These are phyloP conservation scores for Penaeus vannamei DNA, from an alignment of 1,140 invertebrate species.

Conservation along the genomic window DNA sequence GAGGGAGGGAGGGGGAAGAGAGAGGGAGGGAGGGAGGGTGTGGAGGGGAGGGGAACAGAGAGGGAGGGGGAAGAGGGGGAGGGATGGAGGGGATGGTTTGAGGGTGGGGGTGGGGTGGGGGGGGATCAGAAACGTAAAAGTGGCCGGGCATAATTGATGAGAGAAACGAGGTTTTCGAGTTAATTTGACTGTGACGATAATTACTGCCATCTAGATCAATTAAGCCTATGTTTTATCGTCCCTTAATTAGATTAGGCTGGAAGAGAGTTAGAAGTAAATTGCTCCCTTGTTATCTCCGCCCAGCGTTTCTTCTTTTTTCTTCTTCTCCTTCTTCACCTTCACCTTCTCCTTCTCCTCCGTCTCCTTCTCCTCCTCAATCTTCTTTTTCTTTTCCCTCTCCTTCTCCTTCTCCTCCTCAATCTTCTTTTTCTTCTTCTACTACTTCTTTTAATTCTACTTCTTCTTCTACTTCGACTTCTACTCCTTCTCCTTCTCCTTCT, in stretches of 20 bases:
- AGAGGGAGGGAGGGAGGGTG: too few relatives aligned
- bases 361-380: neutral
- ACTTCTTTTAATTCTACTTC: neutral
- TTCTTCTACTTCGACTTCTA: neutral
- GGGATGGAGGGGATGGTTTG: too few relatives aligned
- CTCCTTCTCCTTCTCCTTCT: neutral
- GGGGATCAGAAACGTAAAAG: slow-evolving; percentile 57
- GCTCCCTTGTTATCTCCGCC: slow-evolving; percentile 50
- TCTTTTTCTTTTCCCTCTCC: neutral
- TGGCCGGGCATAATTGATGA: slow-evolving; percentile 58
- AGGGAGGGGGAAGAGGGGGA: too few relatives aligned
- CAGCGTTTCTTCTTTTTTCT: slow-evolving; percentile 14
- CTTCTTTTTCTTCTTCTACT: neutral
- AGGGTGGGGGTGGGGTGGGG: neutral
- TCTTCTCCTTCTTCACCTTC: neutral
- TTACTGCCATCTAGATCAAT: slow-evolving; percentile 66
- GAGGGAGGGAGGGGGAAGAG: too few relatives aligned
- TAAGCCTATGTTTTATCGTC: slow-evolving; percentile 64
- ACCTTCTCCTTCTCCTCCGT: neutral
- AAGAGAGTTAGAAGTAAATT: slow-evolving; percentile 64
- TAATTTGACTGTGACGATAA: slow-evolving; percentile 65
- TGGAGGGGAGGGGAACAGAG: too few relatives aligned
- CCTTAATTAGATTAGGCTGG: slow-evolving; percentile 60
- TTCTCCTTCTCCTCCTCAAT: neutral
- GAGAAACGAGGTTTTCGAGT: slow-evolving; percentile 63